Evolutionary conservation across 2,113 vertebrate species (phyloP).

Genomic region (Oryzias melastigma): DNA sequence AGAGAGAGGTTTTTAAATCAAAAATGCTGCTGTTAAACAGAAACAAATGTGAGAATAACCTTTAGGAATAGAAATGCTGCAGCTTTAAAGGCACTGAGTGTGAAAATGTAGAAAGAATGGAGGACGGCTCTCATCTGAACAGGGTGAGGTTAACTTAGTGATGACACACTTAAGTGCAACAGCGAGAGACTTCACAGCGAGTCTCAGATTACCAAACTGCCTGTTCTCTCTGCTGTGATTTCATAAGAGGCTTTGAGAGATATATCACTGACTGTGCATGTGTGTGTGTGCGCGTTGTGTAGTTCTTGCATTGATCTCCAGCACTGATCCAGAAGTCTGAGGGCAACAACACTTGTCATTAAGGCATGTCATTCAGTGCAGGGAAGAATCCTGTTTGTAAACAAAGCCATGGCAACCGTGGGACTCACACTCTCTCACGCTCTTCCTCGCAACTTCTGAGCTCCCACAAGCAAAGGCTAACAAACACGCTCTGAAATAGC

Average conservation of each 20-base stretch:
- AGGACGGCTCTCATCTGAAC: conserved; percentile 28
- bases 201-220: conserved; percentile 59
- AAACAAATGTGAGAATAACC: no score
- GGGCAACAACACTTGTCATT: conserved; percentile 69
- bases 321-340: conserved; percentile 61
- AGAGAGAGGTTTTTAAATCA: no score
- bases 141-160: conserved; percentile 41
- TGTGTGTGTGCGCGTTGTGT: conserved; percentile 10
- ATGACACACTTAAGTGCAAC: conserved; percentile 50
- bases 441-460: conserved; percentile 25
- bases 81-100: background rate
- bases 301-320: conserved; percentile 53
- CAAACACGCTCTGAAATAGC: conserved; percentile 7
- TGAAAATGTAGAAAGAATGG: conserved; percentile 5
- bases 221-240: conserved; percentile 53
- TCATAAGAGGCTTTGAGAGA: conserved; percentile 57
- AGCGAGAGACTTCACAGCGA: conserved; percentile 29
- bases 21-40: no score
- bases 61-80: background rate
- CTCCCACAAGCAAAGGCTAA: conserved; percentile 25
- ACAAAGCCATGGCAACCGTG: conserved; percentile 74
- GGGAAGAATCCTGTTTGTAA: conserved; percentile 75
- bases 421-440: conserved; percentile 43
- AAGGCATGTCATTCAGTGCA: conserved; percentile 64
- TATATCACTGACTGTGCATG: conserved; percentile 16